phyloP scores from a whole-genome alignment of 2,888 invertebrate genomes.

The Tuta absoluta region DNA sequence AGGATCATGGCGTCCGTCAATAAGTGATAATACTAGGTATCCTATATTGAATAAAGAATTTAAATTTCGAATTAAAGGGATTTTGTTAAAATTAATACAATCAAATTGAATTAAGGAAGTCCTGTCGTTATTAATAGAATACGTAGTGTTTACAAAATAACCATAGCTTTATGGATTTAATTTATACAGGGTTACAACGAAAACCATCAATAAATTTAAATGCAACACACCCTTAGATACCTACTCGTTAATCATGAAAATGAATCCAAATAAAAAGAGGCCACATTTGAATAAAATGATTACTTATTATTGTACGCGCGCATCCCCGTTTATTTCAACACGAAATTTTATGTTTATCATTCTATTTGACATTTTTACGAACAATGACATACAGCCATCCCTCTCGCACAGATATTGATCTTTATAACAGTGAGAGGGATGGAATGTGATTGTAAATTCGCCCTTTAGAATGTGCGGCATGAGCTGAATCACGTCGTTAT shows the following conservation, averaged over 20 bases:
- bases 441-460: conserved; percentile 57
- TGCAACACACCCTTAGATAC: conserved; percentile 40
- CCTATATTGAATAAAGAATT: too few species aligned
- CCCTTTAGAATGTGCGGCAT: conserved; percentile 62
- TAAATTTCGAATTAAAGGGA: background rate
- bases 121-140: background rate
- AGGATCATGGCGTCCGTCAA: too few species aligned
- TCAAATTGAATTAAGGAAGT: background rate
- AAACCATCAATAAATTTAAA: conserved; percentile 24
- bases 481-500: conserved; percentile 72
- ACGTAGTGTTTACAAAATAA: background rate
- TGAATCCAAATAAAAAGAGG: conserved; percentile 42
- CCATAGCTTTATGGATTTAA: background rate
- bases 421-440: conserved; percentile 53
- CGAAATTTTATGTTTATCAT: conserved; percentile 78
- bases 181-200: conserved; percentile 10
- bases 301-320: conserved; percentile 62
- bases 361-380: conserved; percentile 78
- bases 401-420: conserved; percentile 49
- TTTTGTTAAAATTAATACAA: background rate
- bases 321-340: conserved; percentile 65
- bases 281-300: conserved; percentile 69
- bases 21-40: background rate
- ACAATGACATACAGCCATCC: conserved; percentile 63
- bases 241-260: conserved; percentile 46